Conservation (phyloP, 2,888 invertebrate species). For the Eristalinus sepulchralis region DNA sequence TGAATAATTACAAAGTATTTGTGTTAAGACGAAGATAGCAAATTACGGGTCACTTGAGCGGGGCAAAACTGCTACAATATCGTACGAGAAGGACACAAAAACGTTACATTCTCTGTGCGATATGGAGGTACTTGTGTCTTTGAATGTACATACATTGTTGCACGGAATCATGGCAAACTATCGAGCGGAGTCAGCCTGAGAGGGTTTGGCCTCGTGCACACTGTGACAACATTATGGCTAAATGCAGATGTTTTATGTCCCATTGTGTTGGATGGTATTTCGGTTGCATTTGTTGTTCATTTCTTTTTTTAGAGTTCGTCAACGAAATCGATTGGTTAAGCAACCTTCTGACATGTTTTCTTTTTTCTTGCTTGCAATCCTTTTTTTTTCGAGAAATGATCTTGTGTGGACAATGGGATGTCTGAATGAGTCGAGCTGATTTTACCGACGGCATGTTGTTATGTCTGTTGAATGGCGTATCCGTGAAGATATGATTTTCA, state of each 20-base stretch:
- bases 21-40: not conserved
- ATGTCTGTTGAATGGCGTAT: no score
- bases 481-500: no score
- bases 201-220: constrained; percentile 53
- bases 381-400: not conserved
- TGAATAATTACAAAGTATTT: constrained; percentile 22
- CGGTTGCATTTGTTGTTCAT: constrained; percentile 17
- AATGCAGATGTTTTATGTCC: constrained; percentile 69
- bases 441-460: constrained; percentile 49
- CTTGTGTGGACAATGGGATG: not conserved
- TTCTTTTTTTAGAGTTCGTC: constrained; percentile 44
- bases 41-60: constrained; percentile 33
- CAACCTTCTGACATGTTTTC: constrained; percentile 42
- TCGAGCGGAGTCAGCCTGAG: not conserved
- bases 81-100: constrained; percentile 37
- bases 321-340: constrained; percentile 65
- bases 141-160: constrained; percentile 33
- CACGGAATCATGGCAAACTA: constrained; percentile 15
- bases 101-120: constrained; percentile 63
- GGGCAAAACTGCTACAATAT: constrained; percentile 10
- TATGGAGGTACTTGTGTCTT: constrained; percentile 27
- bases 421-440: not conserved
- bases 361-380: not conserved
- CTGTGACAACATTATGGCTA: constrained; percentile 56
- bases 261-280: constrained; percentile 45